phyloP scores from a whole-genome alignment of 2,113 vertebrate genomes.

The Mugil cephalus region DNA sequence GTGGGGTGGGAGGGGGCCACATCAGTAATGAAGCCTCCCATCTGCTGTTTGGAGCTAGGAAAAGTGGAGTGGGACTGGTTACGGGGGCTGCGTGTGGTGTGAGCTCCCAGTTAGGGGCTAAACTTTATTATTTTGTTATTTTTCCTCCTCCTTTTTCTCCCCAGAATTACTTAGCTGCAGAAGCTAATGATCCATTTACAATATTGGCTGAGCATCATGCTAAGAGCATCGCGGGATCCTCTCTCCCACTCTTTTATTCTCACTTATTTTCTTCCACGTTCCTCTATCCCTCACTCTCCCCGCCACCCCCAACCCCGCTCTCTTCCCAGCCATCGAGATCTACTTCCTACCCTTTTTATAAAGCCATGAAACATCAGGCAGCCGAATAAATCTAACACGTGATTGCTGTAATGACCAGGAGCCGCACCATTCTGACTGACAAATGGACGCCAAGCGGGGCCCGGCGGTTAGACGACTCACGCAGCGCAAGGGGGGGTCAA shows the following conservation, averaged over 20 bases:
- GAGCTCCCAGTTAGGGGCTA: not conserved
- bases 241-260: slow-evolving; percentile 16
- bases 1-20: slow-evolving; percentile 30
- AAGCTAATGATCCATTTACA: slow-evolving; percentile 37
- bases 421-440: slow-evolving; percentile 35
- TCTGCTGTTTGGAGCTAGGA: slow-evolving; percentile 55
- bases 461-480: not conserved
- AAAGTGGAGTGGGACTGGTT: slow-evolving; percentile 14
- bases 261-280: slow-evolving; percentile 25
- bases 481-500: slow-evolving; percentile 29
- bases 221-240: slow-evolving; percentile 1
- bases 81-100: slow-evolving; percentile 15
- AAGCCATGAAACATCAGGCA: slow-evolving; percentile 75
- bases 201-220: slow-evolving; percentile 38
- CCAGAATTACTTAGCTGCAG: slow-evolving; percentile 17
- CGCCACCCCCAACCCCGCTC: not conserved
- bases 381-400: slow-evolving; percentile 63
- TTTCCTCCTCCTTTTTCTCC: slow-evolving; percentile 19
- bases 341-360: slow-evolving; percentile 75
- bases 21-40: slow-evolving; percentile 73
- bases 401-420: slow-evolving; percentile 62
- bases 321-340: slow-evolving; percentile 35
- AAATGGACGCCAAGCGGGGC: slow-evolving; percentile 29
- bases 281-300: not conserved
- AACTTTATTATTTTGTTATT: slow-evolving; percentile 36